Percentiles rank a stretch among this genome's conserved stretches.
phyloP scores from a whole-genome alignment of 2,113 vertebrate species.

The Gopherus evgoodei region DNA sequence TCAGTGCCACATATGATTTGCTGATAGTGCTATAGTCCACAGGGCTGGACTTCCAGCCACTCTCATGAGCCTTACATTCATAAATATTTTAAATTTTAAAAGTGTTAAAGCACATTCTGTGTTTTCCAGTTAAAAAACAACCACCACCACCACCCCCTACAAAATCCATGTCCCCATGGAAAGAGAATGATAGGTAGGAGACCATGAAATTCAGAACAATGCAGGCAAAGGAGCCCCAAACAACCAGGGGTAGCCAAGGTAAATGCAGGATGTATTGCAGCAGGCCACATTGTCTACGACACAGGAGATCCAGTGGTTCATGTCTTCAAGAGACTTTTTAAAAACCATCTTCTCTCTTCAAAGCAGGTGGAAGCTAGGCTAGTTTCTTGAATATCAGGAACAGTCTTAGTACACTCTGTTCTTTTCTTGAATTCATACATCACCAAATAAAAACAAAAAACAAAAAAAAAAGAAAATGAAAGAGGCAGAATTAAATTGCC shows the following conservation, averaged over 20 bases:
- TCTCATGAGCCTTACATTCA: background rate
- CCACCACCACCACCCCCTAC: background rate
- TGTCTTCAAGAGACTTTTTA: background rate
- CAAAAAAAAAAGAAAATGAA: background rate
- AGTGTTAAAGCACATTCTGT: background rate
- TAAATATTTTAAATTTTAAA: background rate
- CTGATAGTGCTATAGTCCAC: accelerated
- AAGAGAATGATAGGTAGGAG: background rate
- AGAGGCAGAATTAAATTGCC: background rate
- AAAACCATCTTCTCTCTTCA: background rate
- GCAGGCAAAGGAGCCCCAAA: background rate
- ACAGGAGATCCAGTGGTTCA: background rate
- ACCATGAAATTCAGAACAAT: background rate
- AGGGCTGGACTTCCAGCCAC: accelerated
- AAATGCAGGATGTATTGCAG: background rate
- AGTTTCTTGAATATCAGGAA: background rate
- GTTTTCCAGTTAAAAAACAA: background rate
- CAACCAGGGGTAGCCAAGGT: background rate
- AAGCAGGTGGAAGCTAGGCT: background rate
- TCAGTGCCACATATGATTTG: background rate
- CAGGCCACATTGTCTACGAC: background rate
- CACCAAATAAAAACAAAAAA: background rate
- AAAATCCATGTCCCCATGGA: background rate
- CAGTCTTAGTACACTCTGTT: background rate
- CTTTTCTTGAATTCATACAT: background rate